Percentiles rank a stretch among this genome's conserved stretches.
Evolutionary conservation across 2,113 vertebrate genomes (phyloP).

Genomic region (Phoenicopterus ruber): DNA sequence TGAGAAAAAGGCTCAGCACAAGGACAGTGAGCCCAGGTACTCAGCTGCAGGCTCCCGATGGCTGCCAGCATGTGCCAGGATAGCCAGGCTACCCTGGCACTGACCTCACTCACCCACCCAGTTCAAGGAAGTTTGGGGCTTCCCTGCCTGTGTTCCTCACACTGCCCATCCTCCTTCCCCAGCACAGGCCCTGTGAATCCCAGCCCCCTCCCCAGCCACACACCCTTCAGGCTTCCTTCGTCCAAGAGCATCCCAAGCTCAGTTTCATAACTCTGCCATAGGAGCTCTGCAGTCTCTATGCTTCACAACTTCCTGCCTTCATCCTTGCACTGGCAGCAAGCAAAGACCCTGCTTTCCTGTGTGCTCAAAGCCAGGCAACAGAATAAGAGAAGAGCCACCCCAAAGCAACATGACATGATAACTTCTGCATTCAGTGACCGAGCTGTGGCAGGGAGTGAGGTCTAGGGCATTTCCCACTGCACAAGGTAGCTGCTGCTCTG

Average conservation of each 20-base stretch:
- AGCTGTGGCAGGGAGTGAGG: accelerated
- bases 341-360: not conserved
- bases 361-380: not conserved
- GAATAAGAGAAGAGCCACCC: not conserved
- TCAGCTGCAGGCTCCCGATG: not conserved
- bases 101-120: not conserved
- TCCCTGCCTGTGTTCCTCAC: not conserved
- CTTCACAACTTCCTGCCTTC: not conserved
- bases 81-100: not conserved
- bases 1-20: not conserved
- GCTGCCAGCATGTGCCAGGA: accelerated
- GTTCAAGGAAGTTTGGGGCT: not conserved
- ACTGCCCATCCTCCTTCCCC: not conserved
- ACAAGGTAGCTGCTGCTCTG: not conserved
- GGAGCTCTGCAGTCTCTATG: not conserved
- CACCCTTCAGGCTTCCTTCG: not conserved
- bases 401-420: not conserved
- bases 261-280: not conserved
- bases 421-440: not conserved
- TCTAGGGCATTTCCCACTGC: not conserved
- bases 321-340: not conserved
- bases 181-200: not conserved
- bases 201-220: not conserved
- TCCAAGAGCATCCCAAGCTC: not conserved
- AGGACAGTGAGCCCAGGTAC: not conserved